phyloP scores from a whole-genome alignment of 2,888 invertebrate genomes.

The Papilio gigon region DNA sequence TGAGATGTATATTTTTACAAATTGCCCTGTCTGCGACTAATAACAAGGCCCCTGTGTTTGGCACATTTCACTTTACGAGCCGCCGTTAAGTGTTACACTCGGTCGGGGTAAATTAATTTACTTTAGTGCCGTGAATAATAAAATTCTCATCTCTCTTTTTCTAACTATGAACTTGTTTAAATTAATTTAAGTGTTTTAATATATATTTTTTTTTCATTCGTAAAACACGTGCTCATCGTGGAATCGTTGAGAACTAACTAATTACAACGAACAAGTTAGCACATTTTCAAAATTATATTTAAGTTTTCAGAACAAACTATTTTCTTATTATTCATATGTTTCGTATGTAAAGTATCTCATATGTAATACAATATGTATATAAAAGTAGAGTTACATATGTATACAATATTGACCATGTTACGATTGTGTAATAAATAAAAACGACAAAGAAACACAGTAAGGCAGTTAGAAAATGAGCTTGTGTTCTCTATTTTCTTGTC shows the following conservation, averaged over 20 bases:
- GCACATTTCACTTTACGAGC: slow-evolving; percentile 22
- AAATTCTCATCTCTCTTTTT: slow-evolving; percentile 19
- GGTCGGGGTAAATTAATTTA: slow-evolving; percentile 24
- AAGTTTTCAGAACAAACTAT: no score
- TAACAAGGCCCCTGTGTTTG: slow-evolving; percentile 18
- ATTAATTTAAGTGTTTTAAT: not conserved
- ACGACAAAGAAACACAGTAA: not conserved
- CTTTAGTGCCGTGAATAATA: slow-evolving; percentile 21
- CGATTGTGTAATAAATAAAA: not conserved
- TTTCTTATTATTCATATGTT: no score
- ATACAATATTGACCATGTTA: slow-evolving; percentile 2
- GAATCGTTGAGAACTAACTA: not conserved
- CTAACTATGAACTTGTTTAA: slow-evolving; percentile 2
- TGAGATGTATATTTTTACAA: slow-evolving; percentile 15
- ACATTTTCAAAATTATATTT: not conserved
- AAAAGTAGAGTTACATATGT: not conserved
- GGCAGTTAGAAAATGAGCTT: not conserved
- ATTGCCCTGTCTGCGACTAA: slow-evolving; percentile 16
- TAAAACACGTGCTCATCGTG: not conserved
- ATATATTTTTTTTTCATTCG: not conserved
- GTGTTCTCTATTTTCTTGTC: not conserved
- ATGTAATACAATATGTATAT: not conserved
- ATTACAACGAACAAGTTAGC: no score
- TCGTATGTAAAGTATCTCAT: not conserved
- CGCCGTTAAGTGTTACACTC: slow-evolving; percentile 16